Evolutionary conservation across 92 coral and sea anemone species (phyloP).

Genomic region (Paramuricea clavata): DNA sequence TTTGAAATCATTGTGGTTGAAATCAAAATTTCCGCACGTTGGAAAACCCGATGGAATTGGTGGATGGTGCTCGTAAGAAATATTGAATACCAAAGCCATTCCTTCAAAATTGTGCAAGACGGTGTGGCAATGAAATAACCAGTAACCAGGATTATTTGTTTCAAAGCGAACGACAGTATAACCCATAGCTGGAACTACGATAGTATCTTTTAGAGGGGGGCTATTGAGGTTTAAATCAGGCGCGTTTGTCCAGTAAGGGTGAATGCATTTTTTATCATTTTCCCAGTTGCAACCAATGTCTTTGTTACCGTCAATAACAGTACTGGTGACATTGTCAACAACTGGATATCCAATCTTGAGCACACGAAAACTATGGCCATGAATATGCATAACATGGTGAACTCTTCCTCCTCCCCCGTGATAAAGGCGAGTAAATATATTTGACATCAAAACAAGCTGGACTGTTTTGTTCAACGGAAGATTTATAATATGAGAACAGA

Average conservation of each 20-base stretch:
- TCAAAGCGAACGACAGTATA: slow-evolving; percentile 67
- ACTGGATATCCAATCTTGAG: slow-evolving; percentile 70
- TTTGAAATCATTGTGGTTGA: no score
- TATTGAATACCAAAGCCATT: no score
- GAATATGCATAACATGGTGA: slow-evolving; percentile 74
- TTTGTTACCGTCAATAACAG: not conserved
- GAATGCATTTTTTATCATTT: no score
- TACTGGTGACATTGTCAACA: slow-evolving; percentile 56
- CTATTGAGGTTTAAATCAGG: no score
- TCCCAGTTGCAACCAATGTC: no score
- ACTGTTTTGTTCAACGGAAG: slow-evolving; percentile 71
- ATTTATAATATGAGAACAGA: slow-evolving; percentile 69
- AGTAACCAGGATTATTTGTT: slow-evolving; percentile 75
- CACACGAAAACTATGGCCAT: slow-evolving; percentile 74
- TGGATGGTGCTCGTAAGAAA: no score
- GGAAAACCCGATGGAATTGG: no score
- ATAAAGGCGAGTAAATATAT: not conserved
- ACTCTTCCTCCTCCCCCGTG: not conserved
- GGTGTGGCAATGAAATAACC: slow-evolving; percentile 70
- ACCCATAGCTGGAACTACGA: slow-evolving; percentile 70
- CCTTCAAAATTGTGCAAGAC: slow-evolving; percentile 28
- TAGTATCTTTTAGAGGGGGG: slow-evolving; percentile 63
- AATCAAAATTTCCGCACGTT: no score
- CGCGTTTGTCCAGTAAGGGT: no score
- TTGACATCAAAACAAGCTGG: slow-evolving; percentile 70